A percentile compares a stretch with the other conserved stretches of the same genome.
Evolutionary conservation across 1,140 invertebrate genomes (phyloP).

Genomic region (Caenorhabditis tropicalis): DNA sequence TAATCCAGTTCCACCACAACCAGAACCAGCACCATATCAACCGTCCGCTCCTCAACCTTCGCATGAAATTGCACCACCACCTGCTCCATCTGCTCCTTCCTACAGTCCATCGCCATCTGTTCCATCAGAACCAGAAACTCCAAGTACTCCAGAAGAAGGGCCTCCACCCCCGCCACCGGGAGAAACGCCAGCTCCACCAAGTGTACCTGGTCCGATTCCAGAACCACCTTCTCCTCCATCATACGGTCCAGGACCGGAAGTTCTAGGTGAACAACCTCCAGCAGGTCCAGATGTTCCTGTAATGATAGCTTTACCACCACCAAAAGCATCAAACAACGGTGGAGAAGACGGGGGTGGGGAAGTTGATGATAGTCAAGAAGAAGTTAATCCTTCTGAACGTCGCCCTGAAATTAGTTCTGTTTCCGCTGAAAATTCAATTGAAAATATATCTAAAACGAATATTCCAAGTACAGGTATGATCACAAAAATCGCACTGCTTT

Average conservation of each 20-base stretch:
- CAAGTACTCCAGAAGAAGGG: not conserved
- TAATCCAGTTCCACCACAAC: not conserved
- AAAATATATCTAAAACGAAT: constrained; percentile 10
- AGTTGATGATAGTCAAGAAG: not conserved
- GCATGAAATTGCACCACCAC: constrained; percentile 17
- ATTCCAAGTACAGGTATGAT: not conserved
- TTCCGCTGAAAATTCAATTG: not conserved
- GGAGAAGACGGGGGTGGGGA: constrained; percentile 17
- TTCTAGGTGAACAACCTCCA: not conserved
- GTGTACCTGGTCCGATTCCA: not conserved
- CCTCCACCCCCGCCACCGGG: not conserved
- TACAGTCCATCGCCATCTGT: not conserved
- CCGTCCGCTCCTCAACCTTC: not conserved
- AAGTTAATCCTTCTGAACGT: constrained; percentile 26
- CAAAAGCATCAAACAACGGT: not conserved
- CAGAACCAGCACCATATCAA: not conserved
- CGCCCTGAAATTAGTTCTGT: constrained; percentile 30
- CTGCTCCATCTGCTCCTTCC: not conserved
- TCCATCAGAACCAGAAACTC: not conserved
- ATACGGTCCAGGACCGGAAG: not conserved
- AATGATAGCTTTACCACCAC: not conserved
- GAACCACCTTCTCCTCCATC: not conserved
- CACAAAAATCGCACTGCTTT: not conserved
- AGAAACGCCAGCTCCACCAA: not conserved
- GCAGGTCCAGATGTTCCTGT: not conserved